Conservation (phyloP, 2,797 vertebrate genomes). For the Limosa lapponica region DNA sequence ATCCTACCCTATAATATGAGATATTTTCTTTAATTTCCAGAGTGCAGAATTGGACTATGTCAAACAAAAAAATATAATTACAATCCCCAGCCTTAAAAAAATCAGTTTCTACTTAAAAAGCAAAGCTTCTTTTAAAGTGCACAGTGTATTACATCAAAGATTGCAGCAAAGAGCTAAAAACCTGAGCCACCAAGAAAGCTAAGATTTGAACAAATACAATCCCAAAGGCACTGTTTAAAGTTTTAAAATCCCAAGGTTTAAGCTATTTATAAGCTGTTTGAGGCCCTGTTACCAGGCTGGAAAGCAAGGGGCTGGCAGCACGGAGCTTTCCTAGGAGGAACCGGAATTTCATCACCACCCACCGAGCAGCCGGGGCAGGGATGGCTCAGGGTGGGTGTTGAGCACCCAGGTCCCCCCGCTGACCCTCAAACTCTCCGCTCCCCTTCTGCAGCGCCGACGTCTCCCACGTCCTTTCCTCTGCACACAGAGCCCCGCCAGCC, state of each 20-base stretch:
- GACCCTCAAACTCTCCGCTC: neutral
- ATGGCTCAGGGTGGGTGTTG: accelerated
- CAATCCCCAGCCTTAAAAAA: neutral
- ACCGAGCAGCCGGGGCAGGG: no score
- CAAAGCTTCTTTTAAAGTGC: neutral
- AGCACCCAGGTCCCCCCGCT: neutral
- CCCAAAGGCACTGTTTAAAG: neutral
- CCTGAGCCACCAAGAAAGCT: accelerated
- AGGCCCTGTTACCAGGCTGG: neutral
- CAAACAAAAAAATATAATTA: neutral
- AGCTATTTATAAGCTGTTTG: neutral
- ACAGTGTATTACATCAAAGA: neutral
- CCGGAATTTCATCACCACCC: neutral
- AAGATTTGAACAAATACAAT: neutral
- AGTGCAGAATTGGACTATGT: neutral
- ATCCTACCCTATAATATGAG: accelerated
- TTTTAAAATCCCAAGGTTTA: neutral
- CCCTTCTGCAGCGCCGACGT: accelerated
- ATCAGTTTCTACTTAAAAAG: neutral
- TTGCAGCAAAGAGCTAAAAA: neutral
- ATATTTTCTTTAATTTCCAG: neutral
- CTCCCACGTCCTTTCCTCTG: neutral
- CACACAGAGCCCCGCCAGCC: neutral
- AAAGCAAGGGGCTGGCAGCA: neutral
- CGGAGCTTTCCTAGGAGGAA: neutral